A percentile compares a stretch with the other conserved stretches of the same genome.
Evolutionary conservation across 2,113 vertebrate species (phyloP).

Genomic region (Alectura lathami): DNA sequence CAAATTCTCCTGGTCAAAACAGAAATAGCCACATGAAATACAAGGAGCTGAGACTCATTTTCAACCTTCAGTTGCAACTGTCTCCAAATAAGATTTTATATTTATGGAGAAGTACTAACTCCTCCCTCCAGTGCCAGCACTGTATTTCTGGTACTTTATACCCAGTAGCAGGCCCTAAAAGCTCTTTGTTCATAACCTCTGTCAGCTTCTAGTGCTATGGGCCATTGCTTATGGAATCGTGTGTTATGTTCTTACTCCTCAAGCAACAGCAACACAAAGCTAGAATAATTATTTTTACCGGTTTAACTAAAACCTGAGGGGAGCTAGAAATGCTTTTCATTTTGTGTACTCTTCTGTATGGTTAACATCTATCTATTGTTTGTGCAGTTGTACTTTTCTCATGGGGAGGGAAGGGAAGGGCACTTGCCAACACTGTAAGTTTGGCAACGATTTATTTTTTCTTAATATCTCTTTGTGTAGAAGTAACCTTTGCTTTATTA

Average conservation of each 20-base stretch:
- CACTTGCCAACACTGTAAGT: accelerated
- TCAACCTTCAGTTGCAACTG: not conserved
- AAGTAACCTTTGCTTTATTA: not conserved
- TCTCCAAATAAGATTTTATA: not conserved
- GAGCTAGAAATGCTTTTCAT: not conserved
- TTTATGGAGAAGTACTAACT: not conserved
- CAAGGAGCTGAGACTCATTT: not conserved
- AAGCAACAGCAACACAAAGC: not conserved
- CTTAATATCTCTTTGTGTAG: not conserved
- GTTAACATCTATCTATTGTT: not conserved
- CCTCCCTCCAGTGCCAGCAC: not conserved
- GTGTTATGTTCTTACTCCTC: not conserved
- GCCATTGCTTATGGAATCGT: not conserved
- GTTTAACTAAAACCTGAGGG: not conserved
- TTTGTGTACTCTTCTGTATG: not conserved
- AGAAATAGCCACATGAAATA: not conserved
- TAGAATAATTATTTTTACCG: not conserved
- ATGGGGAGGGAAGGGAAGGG: not conserved
- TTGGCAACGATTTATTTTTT: not conserved
- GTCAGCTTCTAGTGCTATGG: not conserved
- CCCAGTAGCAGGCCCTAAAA: not conserved
- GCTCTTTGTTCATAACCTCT: not conserved
- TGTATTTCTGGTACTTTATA: not conserved
- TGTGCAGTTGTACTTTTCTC: not conserved
- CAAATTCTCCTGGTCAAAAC: not conserved